Conservation (phyloP, 2,113 vertebrate species). For the Campylomormyrus numenius region DNA sequence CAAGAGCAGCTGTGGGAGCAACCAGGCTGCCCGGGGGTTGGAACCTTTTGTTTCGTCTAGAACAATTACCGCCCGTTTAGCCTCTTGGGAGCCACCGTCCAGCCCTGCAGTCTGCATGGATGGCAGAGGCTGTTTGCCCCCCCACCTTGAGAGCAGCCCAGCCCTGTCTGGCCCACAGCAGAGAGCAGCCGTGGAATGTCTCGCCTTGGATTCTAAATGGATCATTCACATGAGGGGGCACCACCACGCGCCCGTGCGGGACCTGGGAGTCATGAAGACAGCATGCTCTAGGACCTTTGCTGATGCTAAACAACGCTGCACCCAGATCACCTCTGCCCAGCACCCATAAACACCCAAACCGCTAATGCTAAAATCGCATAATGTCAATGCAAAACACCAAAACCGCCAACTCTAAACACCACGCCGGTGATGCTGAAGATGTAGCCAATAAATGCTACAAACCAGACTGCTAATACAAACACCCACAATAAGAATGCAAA, state of each 20-base stretch:
- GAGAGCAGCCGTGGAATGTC: not conserved
- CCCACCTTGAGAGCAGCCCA: not conserved
- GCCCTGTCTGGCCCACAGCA: not conserved
- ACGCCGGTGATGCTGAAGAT: not conserved
- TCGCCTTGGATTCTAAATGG: not conserved
- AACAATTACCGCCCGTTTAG: not conserved
- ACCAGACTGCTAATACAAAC: not conserved
- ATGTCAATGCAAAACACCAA: constrained; percentile 22
- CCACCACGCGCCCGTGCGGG: not conserved
- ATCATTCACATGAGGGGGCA: not conserved
- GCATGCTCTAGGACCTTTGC: not conserved
- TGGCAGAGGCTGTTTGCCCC: not conserved
- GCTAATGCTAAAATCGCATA: not conserved
- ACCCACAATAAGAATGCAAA: constrained; percentile 4
- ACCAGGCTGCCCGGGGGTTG: not conserved
- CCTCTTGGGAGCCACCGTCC: not conserved
- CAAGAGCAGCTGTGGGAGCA: not conserved
- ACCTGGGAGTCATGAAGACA: not conserved
- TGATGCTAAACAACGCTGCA: not conserved
- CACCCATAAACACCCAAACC: not conserved
- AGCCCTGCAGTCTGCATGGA: not conserved
- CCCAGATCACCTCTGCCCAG: too few species aligned
- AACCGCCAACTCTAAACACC: not conserved
- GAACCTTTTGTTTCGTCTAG: not conserved
- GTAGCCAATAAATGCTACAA: not conserved